Evolutionary conservation across 1,140 invertebrate species (phyloP), one percentile per base, ranked within the genome.

Genomic region (Cecropterus lyciades): DNA sequence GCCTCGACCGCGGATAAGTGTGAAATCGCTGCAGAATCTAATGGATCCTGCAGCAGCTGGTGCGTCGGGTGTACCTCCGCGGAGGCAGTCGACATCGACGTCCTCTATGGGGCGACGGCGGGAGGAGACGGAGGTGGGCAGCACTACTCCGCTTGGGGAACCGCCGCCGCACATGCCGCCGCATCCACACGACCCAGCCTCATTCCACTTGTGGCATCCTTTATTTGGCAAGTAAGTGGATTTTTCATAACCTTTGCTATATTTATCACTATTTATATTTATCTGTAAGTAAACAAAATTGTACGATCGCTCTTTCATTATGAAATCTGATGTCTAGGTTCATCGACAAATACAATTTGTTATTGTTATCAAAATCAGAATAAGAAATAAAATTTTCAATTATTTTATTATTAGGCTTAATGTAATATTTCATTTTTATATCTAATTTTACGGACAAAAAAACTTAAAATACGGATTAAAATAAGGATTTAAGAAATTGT

Each of bases 1-100:
- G 62, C 91, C 93, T 65, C 91, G 93, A 59, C 93, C 93, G 33
- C 77, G 93, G 52, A 93, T 94, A 42, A 93, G 93, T 71, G 94
- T 94, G 37, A 94, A 94, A 71, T 93, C 93, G n/a, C 89, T 94
- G 24, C 93, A 93, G 27, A 94, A 94, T 80, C 81, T 94, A 24
- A 67, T 94, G 75, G 92, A 94, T 66, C 93, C 93, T 13, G 68
- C 75, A 20, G 71, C 82, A 14, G 78, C 79, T 7, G 78, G 79
- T 33, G 75, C 76, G 10, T 79, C 82, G 0, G 74, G 69, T 0
- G 76, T 63, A 2, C 70, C 76, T 9, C 64, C 74, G 10, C 69
- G 78, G 3, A 65, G 85, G 14, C 30, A 65, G 1, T 62, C 76
- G 0, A 67, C 80, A 6, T 63, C 83, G 1, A 67, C 70, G 13